These are phyloP conservation scores for Anguilla marmorata DNA, from an alignment of 2,797 vertebrate genomes.

Conservation along the genomic window DNA sequence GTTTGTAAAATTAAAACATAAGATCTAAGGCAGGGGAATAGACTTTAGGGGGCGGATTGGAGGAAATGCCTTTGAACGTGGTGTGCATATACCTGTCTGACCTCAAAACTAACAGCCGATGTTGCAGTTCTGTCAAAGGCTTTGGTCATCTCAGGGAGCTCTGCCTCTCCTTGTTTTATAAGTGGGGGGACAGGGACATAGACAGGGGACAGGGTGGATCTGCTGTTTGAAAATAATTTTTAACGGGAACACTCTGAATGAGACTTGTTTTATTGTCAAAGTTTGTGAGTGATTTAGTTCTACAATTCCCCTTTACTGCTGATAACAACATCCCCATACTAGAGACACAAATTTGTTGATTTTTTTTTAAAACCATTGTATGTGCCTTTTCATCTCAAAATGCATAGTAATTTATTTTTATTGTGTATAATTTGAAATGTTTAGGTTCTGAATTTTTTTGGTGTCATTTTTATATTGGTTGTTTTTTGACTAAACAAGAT, in stretches of 20 bases:
- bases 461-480: neutral
- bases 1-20: neutral
- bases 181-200: too few species aligned
- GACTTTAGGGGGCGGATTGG: neutral
- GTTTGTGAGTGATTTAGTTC: neutral
- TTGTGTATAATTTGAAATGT: neutral
- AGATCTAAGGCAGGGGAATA: neutral
- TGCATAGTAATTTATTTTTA: neutral
- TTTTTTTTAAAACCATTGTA: neutral
- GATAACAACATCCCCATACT: neutral
- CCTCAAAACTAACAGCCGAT: neutral
- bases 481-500: neutral
- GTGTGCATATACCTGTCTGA: neutral
- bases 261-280: neutral
- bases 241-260: neutral
- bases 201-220: neutral
- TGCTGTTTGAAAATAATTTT: neutral
- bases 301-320: neutral
- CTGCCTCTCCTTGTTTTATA: neutral
- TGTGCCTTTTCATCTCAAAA: neutral
- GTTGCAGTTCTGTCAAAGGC: neutral
- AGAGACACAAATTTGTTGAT: neutral
- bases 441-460: neutral
- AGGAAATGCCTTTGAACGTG: neutral
- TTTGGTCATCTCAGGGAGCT: neutral